phyloP scores from a whole-genome alignment of 2,797 vertebrate species.

The Enoplosus armatus region DNA sequence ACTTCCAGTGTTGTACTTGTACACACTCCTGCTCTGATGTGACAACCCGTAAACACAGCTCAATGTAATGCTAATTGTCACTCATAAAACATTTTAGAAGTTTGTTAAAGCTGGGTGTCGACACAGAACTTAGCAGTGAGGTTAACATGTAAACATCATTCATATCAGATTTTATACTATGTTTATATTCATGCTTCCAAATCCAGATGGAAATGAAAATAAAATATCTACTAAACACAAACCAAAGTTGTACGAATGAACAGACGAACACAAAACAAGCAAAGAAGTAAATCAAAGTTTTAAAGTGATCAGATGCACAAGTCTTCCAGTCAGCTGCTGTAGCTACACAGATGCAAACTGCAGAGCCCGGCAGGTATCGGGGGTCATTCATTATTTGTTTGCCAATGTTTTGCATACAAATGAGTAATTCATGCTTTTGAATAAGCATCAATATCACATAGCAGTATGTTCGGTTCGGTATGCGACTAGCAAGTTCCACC shows the following conservation, averaged over 20 bases:
- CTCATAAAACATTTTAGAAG: neutral
- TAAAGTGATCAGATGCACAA: conserved; percentile 21
- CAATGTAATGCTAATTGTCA: neutral
- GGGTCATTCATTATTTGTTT: neutral
- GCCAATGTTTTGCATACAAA: neutral
- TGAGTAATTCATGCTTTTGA: neutral
- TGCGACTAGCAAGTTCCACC: neutral
- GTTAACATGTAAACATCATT: neutral
- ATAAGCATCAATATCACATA: neutral
- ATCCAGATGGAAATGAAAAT: neutral
- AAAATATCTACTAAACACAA: neutral
- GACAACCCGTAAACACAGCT: neutral
- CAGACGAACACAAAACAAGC: conserved; percentile 7
- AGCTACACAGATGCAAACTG: neutral
- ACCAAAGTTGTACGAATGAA: neutral
- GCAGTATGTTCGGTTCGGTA: neutral
- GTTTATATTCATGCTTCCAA: neutral
- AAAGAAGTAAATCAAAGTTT: neutral
- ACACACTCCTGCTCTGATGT: neutral
- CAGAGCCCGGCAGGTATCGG: conserved; percentile 19
- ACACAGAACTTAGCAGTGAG: neutral
- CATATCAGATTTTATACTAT: neutral
- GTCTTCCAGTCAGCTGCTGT: neutral
- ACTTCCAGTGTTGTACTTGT: neutral
- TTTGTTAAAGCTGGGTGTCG: neutral